Evolutionary conservation across 2,888 invertebrate genomes (phyloP).

Genomic region (Apoderus coryli): DNA sequence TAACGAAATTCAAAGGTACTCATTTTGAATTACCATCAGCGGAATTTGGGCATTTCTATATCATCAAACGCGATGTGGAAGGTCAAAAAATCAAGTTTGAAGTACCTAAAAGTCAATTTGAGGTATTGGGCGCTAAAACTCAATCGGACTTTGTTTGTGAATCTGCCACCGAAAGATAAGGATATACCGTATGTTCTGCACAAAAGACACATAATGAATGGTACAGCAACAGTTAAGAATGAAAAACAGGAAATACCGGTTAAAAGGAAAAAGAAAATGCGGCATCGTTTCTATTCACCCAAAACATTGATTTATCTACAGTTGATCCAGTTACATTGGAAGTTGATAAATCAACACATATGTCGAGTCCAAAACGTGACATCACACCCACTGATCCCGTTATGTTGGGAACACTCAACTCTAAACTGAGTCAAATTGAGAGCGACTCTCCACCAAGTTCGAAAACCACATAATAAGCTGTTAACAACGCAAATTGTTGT

Average conservation of each 20-base stretch:
- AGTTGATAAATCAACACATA: conserved; percentile 50
- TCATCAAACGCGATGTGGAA: conserved; percentile 35
- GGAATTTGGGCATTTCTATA: conserved; percentile 49
- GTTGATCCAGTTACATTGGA: conserved; percentile 58
- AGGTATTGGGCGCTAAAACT: conserved; percentile 37
- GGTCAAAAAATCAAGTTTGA: conserved; percentile 50
- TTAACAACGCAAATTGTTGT: too few species aligned
- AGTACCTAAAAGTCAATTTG: conserved; percentile 57
- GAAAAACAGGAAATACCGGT: conserved; percentile 16
- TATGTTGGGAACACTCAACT: conserved; percentile 49
- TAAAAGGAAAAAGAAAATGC: too few species aligned
- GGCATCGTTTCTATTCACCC: conserved; percentile 56
- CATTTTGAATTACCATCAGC: conserved; percentile 34
- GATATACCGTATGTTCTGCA: conserved; percentile 77
- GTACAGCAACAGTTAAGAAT: conserved; percentile 55
- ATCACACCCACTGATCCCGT: conserved; percentile 57
- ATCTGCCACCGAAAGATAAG: conserved; percentile 39
- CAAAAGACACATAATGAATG: conserved; percentile 75
- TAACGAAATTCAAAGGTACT: conserved; percentile 42
- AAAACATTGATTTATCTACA: conserved; percentile 61
- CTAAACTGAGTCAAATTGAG: conserved; percentile 60
- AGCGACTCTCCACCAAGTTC: conserved; percentile 64
- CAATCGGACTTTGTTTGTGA: conserved; percentile 34
- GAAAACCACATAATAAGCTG: too few species aligned
- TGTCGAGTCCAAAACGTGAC: conserved; percentile 56